Percentiles rank a stretch among this genome's conserved stretches.
phyloP scores from a whole-genome alignment of 2,888 invertebrate species.

The Creontiades dilutus region DNA sequence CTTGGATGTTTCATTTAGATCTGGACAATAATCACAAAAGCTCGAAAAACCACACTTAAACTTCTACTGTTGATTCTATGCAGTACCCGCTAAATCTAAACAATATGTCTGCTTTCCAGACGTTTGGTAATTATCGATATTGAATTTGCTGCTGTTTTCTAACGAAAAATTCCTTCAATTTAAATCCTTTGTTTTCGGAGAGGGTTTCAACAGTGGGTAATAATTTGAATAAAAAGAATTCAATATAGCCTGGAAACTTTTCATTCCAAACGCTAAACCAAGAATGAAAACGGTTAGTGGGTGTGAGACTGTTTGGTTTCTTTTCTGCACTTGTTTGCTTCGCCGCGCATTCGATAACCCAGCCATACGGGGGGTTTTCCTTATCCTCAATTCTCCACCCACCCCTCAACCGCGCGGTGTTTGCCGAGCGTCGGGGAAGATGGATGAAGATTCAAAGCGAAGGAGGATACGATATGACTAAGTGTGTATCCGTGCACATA shows the following conservation, averaged over 20 bases:
- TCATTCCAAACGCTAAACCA: background rate
- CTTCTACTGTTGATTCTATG: too few species aligned
- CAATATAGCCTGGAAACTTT: background rate
- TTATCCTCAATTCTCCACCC: slow-evolving; percentile 34
- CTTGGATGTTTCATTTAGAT: too few species aligned
- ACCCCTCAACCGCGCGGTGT: slow-evolving; percentile 28
- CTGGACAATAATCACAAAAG: too few species aligned
- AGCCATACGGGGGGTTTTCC: slow-evolving; percentile 43
- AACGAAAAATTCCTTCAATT: too few species aligned
- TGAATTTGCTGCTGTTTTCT: too few species aligned
- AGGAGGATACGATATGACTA: slow-evolving; percentile 66
- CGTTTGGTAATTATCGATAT: too few species aligned
- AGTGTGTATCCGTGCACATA: slow-evolving; percentile 59
- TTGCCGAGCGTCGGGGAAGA: slow-evolving; percentile 66
- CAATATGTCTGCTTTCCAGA: too few species aligned
- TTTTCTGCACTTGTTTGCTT: slow-evolving; percentile 59
- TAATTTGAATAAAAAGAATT: background rate
- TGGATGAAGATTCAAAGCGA: slow-evolving; percentile 65
- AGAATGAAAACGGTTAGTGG: background rate
- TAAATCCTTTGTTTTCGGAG: too few species aligned
- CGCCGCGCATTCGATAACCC: slow-evolving; percentile 66
- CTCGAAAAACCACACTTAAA: too few species aligned
- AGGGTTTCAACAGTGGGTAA: too few species aligned
- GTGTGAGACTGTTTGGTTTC: slow-evolving; percentile 56
- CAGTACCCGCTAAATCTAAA: too few species aligned